A percentile compares a stretch with the other conserved stretches of the same genome.
These are phyloP conservation scores for Galeopsomyia nigrocyanea DNA, from an alignment of 2,888 invertebrate species.

Conservation along the genomic window DNA sequence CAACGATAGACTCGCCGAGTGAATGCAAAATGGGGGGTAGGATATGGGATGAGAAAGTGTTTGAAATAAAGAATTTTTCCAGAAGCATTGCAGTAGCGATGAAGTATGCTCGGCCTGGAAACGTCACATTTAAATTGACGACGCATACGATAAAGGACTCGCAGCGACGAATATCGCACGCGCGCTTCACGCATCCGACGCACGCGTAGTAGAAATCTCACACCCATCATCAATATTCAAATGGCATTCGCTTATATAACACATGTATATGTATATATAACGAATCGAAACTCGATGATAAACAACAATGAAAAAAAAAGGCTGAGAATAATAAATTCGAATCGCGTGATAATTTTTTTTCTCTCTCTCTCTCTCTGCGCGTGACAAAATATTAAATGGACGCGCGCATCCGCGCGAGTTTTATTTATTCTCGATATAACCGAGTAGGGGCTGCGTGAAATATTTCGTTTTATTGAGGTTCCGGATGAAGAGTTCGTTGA, in stretches of 20 bases:
- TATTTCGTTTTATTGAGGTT: too few relatives aligned
- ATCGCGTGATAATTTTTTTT: too few relatives aligned
- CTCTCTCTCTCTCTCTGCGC: too few relatives aligned
- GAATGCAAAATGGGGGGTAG: slow-evolving; percentile 18
- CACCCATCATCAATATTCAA: slow-evolving; percentile 31
- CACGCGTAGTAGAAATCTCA: slow-evolving; percentile 1
- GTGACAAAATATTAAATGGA: too few relatives aligned
- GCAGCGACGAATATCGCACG: neutral
- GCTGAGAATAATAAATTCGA: too few relatives aligned
- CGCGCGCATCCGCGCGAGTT: too few relatives aligned
- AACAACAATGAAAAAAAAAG: too few relatives aligned
- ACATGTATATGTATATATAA: neutral
- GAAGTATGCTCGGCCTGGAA: slow-evolving; percentile 29
- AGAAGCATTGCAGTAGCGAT: neutral
- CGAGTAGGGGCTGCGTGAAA: too few relatives aligned
- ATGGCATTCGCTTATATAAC: slow-evolving; percentile 20
- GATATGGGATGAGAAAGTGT: slow-evolving; percentile 15
- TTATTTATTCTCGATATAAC: too few relatives aligned
- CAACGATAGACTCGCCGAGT: slow-evolving; percentile 6
- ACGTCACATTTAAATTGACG: slow-evolving; percentile 36
- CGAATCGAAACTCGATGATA: too few relatives aligned
- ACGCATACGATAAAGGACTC: slow-evolving; percentile 30
- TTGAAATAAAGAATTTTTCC: slow-evolving; percentile 13
- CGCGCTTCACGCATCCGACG: neutral
- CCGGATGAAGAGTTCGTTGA: too few relatives aligned